These are phyloP conservation scores for Phengaris arion DNA, from an alignment of 2,888 invertebrate genomes.

Conservation along the genomic window DNA sequence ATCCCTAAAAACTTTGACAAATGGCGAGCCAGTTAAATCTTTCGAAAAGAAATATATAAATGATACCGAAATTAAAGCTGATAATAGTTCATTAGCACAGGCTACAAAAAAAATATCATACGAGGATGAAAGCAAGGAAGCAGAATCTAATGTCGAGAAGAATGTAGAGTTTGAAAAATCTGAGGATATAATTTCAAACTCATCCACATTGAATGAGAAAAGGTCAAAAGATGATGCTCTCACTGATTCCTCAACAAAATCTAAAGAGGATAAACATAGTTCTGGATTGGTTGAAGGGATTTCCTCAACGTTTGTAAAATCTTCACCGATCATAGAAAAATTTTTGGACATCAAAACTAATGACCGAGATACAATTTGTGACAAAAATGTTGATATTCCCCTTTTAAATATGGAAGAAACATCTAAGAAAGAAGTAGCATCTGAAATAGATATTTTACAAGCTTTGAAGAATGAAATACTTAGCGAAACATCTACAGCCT, in stretches of 20 bases:
- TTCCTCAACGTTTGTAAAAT: neutral
- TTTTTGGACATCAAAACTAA: neutral
- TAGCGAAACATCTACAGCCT: slow-evolving; percentile 56
- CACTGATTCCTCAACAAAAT: neutral
- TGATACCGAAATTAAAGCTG: neutral
- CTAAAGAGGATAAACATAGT: neutral
- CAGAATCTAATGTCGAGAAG: neutral
- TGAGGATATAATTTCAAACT: neutral
- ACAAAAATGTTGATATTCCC: slow-evolving; percentile 54
- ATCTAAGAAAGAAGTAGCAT: slow-evolving; percentile 51
- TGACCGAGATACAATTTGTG: neutral
- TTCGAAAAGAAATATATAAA: neutral
- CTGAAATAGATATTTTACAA: slow-evolving; percentile 72
- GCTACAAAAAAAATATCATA: neutral
- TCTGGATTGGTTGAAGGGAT: neutral
- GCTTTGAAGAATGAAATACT: slow-evolving; percentile 73
- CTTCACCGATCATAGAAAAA: slow-evolving; percentile 5
- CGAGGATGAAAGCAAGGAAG: neutral
- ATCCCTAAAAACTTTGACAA: neutral
- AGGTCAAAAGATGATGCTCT: neutral
- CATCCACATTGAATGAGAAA: neutral
- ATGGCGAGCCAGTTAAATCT: neutral
- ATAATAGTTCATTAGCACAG: neutral
- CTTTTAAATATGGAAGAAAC: slow-evolving; percentile 49
- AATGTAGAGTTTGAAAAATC: neutral